Evolutionary conservation across 2,113 vertebrate species (phyloP), one percentile per base, ranked within the genome.

Genomic region (Lichenostomus cassidix): DNA sequence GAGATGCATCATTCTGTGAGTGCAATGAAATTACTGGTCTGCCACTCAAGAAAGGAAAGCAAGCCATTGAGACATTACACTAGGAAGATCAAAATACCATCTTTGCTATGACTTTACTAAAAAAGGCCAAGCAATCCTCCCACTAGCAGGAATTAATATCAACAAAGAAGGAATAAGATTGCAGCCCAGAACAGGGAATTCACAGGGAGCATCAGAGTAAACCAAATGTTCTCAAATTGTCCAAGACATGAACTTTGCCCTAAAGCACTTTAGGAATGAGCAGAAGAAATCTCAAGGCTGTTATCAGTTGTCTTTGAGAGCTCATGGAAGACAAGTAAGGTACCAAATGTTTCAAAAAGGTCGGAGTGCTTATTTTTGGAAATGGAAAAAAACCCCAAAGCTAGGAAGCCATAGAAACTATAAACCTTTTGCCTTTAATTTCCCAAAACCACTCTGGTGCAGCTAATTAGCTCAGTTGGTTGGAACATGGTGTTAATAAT

Each of bases 191-290:
- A 73, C 0, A 15, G 33, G 31, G 41, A 92, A 92, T 69, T 85
- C 31, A 68, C 33, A 77, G 28, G 53, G 50, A 88, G n/a, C n/a
- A 62, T 25, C 11, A 69, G 17, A 69, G 23, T 62, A 94, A 93
- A 90, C 47, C 44, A 76, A 89, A 79, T 41, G 15, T 37, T 93
- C 68, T 92, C 59, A 87, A 73, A 79, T 73, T 79, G 85, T 69
- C 82, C 67, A 77, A 70, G 35, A 49, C 37, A 53, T 47, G 50
- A 94, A 85, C 83, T 90, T 95, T 88, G 83, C 79, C 68, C 63
- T 85, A 62, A 88, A 83, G 77, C n/a, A 94, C 56, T 86, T 96
- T 18, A 96, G 59, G 59, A 96, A 80, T 7, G 42, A 83, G 67
- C 29, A 82, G 42, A 90, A 73, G 46, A 85, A 75, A 90, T 83